Conservation (phyloP, 2,888 invertebrate species). For the Plusia festucae region DNA sequence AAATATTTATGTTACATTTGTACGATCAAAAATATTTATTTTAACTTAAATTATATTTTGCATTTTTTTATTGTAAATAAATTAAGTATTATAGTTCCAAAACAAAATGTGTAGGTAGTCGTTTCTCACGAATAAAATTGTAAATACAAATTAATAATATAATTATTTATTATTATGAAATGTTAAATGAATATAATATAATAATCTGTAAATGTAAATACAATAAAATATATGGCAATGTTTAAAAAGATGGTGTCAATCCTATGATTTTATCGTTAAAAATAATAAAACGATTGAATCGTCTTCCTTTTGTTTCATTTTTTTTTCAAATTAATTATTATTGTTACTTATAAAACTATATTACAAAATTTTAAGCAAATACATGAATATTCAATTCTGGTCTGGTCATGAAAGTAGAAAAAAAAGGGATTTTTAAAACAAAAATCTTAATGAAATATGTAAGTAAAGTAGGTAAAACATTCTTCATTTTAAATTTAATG, state of each 20-base stretch:
- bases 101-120: conserved; percentile 58
- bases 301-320: conserved; percentile 53
- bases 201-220: conserved; percentile 56
- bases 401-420: neutral
- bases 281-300: conserved; percentile 72
- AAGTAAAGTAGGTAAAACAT: neutral
- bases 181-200: conserved; percentile 47
- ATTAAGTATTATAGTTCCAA: conserved; percentile 46
- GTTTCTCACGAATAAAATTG: conserved; percentile 46
- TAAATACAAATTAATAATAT: conserved; percentile 51
- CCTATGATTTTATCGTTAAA: conserved; percentile 55
- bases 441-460: too few species aligned
- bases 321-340: too few species aligned
- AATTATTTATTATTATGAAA: conserved; percentile 23
- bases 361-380: too few species aligned
- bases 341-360: too few species aligned
- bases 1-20: neutral
- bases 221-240: conserved; percentile 46
- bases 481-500: neutral
- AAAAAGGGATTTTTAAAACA: too few species aligned
- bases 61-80: conserved; percentile 42
- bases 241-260: conserved; percentile 58
- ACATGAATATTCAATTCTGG: too few species aligned
- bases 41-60: conserved; percentile 46
- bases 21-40: conserved; percentile 1